phyloP scores from a whole-genome alignment of 2,113 vertebrate species.

The Xenopus laevis region DNA sequence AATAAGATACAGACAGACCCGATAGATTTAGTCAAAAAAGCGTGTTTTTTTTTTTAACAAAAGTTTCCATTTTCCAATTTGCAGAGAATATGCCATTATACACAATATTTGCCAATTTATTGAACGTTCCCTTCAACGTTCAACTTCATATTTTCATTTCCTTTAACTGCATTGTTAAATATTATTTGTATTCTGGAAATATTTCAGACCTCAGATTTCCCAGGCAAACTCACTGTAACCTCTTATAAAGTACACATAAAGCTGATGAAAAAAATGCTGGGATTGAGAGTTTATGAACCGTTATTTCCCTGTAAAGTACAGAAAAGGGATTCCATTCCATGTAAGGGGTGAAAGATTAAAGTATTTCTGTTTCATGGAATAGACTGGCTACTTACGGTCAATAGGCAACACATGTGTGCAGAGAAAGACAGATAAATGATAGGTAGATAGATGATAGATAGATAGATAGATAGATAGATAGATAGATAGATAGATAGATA shows the following conservation, averaged over 20 bases:
- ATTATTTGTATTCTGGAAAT: slow-evolving; percentile 49
- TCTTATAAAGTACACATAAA: slow-evolving; percentile 41
- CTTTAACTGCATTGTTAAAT: slow-evolving; percentile 62
- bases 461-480: too few species aligned
- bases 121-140: slow-evolving; percentile 56
- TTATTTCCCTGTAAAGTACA: slow-evolving; percentile 60
- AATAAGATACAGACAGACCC: not conserved
- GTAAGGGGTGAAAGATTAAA: too few species aligned
- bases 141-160: slow-evolving; percentile 64
- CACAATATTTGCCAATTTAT: slow-evolving; percentile 48
- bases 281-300: slow-evolving; percentile 52
- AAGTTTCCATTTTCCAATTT: too few species aligned
- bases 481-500: too few species aligned
- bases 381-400: too few species aligned
- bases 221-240: slow-evolving; percentile 55
- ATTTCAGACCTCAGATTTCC: slow-evolving; percentile 55
- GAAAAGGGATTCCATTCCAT: slow-evolving; percentile 12
- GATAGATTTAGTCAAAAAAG: not conserved
- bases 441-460: too few species aligned
- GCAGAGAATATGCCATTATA: slow-evolving; percentile 32
- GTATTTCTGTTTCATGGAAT: too few species aligned
- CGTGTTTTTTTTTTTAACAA: too few species aligned
- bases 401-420: too few species aligned
- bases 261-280: slow-evolving; percentile 53
- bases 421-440: too few species aligned